Evolutionary conservation across 2,113 vertebrate species (phyloP), one percentile per base, ranked within the genome.

Genomic region (Toxotes chatareus): DNA sequence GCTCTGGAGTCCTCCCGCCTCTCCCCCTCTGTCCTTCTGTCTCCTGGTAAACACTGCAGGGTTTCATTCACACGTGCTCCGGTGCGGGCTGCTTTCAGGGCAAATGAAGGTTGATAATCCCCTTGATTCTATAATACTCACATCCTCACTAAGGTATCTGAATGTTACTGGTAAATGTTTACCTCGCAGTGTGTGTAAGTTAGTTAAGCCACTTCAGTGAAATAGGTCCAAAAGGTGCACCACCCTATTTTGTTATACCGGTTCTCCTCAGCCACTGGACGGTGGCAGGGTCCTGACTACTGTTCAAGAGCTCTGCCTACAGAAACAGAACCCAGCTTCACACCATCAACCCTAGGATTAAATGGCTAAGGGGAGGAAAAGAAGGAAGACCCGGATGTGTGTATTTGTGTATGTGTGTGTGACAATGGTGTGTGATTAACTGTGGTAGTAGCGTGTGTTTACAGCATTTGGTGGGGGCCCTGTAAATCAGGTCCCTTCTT

Each of bases 401-500:
- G 66, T 73, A 14, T 77, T 73, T 68, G 65, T 59, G 79, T 62
- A 68, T 76, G 21, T 82, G 84, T 73, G 64, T 44, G 78, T 56
- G 78, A 17, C 31, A 19, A 3, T 31, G 40, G 53, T 55, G n/a
- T 78, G 73, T 79, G 88, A 87, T 74, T 83, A 87, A 85, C 87
- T 65, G 83, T 77, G 79, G 78, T 76, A 36, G 64, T 23, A 17
- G 69, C 40, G 70, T 86, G 81, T 87, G 88, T 92, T 91, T 91
- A 88, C 72, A 82, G 87, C 81, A 32, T 77, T 76, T 82, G 85
- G 73, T 73, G 59, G 34, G 76, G 63, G 56, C 60, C 55, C 74
- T 55, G 88, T 91, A 92, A 93, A 89, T 92, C 89, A 90, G 67
- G 27, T 36, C 31, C 47, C 75, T 61, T 83, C 84, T 77, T 69